These are phyloP conservation scores for Merluccius polli DNA, from an alignment of 2,797 vertebrate species.

Conservation along the genomic window DNA sequence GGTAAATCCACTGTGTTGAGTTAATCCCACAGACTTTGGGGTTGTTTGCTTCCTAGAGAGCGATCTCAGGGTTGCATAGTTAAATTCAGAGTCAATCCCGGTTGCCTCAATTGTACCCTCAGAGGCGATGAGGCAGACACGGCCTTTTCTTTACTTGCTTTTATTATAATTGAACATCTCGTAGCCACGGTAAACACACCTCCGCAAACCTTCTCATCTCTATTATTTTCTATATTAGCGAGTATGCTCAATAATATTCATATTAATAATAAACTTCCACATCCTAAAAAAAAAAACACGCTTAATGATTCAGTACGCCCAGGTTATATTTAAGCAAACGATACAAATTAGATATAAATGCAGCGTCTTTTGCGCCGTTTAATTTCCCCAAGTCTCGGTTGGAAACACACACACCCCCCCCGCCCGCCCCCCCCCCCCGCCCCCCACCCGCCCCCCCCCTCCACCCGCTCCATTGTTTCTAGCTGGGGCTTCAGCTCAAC, in stretches of 20 bases:
- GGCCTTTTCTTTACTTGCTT: background rate
- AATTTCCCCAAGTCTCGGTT: background rate
- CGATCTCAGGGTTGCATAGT: background rate
- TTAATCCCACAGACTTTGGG: conserved; percentile 44
- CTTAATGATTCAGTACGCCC: background rate
- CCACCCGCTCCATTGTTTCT: too few species aligned
- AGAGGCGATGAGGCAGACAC: background rate
- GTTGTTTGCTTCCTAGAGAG: conserved; percentile 9
- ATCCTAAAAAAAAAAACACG: background rate
- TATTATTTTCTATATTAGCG: background rate
- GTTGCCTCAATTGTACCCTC: background rate
- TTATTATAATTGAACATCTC: background rate
- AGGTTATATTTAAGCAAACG: background rate
- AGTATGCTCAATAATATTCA: background rate
- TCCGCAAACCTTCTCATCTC: background rate
- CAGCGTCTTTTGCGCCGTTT: background rate
- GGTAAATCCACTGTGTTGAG: conserved; percentile 38
- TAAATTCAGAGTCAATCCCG: background rate
- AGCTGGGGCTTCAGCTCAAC: background rate
- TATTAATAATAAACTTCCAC: background rate
- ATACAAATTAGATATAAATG: background rate
- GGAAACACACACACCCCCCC: too few species aligned
- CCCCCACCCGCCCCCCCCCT: too few species aligned
- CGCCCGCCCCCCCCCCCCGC: too few species aligned
- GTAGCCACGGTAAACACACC: background rate